Evolutionary conservation across 2,888 invertebrate species (phyloP), one percentile per base, ranked within the genome.

Genomic region (Heteropelma amictum): DNA sequence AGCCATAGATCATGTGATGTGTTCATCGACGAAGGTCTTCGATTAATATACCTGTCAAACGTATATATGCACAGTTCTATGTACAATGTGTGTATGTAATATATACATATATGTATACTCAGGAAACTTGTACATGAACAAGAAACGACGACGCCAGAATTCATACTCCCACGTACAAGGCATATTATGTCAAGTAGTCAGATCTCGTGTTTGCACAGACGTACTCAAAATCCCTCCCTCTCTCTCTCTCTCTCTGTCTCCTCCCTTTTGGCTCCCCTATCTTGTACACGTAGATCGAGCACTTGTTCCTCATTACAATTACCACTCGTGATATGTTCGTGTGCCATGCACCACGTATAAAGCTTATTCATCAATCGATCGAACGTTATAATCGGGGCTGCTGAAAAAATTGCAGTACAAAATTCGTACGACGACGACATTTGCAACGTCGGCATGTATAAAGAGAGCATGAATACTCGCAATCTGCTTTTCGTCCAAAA

Each of bases 131-230:
- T 12, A 12, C 26, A 26, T 30, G 58, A 14, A 58, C 51, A 45
- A 60, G 58, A 30, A 40, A 64, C 54, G 30, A 68, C 61, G 14
- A 40, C n/a, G n/a, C n/a, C 56, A 42, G 33, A 56, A 42, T 26
- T 33, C 40, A 19, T 64, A 45, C 68, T 40, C 19, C 40, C 49
- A 51, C 56, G 72, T 73, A 63, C 64, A 58, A 51, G 64, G 49
- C 45, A 53, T 63, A 63, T 58, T 56, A 51, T 69, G 73, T 74
- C 73, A 69, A 69, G 73, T 69, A 53, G 69, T 69, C 49, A 64
- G 56, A 64, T 64, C 58, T 38, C 73, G 58, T 74, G 73, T 74
- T 69, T 74, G 64, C 69, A 69, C 64, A 69, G 69, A 69, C 69
- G 45, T 68, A 74, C 68, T 74, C 45, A 23, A 61, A 64, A 61